Percentiles rank a stretch among this genome's conserved stretches.
Evolutionary conservation across 2,797 vertebrate genomes (phyloP).

Genomic region (Lithobates pipiens): DNA sequence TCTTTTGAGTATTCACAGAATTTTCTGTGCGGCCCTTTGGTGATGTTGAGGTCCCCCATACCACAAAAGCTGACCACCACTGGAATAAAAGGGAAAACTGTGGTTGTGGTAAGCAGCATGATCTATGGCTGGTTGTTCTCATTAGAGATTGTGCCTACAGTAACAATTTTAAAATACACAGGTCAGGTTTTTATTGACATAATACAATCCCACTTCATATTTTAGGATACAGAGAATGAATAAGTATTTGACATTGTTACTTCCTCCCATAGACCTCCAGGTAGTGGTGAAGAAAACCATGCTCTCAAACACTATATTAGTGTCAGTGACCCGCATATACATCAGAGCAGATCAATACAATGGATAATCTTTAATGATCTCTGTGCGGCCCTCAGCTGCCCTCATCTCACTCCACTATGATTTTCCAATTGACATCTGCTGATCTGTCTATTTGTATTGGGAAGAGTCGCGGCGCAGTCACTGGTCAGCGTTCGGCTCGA

Average conservation of each 20-base stretch:
- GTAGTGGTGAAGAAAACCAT: background rate
- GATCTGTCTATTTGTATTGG: conserved; percentile 4
- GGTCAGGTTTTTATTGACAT: no score
- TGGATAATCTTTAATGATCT: conserved; percentile 42
- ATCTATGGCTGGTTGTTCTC: no score
- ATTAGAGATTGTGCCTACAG: no score
- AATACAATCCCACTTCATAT: no score
- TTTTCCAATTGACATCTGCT: conserved; percentile 22
- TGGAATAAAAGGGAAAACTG: no score
- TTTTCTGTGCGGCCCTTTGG: no score
- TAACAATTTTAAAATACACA: no score
- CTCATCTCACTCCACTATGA: conserved; percentile 12
- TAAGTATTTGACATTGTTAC: background rate
- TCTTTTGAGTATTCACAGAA: no score
- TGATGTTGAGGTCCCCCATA: no score
- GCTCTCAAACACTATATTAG: background rate
- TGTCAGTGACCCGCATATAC: conserved; percentile 4
- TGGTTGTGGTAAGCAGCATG: no score
- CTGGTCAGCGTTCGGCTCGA: background rate
- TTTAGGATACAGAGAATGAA: background rate
- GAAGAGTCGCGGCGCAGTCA: background rate
- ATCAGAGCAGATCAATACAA: conserved; percentile 46
- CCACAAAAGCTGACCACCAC: no score
- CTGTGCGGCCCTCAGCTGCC: conserved; percentile 1
- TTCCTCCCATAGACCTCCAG: background rate